Base-by-base conservation (phyloP, 2,888 invertebrate species). In the Folsomia manolachei region DNA sequence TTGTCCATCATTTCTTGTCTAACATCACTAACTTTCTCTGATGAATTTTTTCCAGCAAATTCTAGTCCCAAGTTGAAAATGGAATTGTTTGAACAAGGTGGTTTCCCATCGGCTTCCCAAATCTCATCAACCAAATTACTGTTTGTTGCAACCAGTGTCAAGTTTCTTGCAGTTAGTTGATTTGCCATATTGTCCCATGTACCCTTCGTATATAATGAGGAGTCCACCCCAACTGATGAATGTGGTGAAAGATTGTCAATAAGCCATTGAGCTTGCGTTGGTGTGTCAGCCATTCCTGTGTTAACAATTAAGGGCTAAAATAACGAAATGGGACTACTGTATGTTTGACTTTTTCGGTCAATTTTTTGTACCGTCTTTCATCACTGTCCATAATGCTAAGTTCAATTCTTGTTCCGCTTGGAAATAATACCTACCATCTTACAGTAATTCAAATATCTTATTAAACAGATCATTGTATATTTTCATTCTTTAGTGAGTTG, bases 331-430 rank as follows among this genome's bases (percentile, higher is more conserved):
- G n/a, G n/a, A n/a, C n/a, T n/a, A n/a, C n/a, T n/a, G n/a, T n/a
- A n/a, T n/a, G n/a, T n/a, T n/a, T n/a, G n/a, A n/a, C n/a, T n/a
- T n/a, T n/a, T n/a, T n/a, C n/a, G n/a, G n/a, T n/a, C n/a, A n/a
- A n/a, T n/a, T n/a, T n/a, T n/a, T n/a, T n/a, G n/a, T n/a, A n/a
- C n/a, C n/a, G 69, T 89, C 88, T 81, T 91, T 90, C 87, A 94
- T 91, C 24, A 98, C 88, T 21, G 88, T 88, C 99, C 99, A 99
- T 79, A 93, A 14, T 1, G 79, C 90, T 83, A 93, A 93, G 80
- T 93, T 91, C 63, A 98, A 85, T 82, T 94, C 89, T 27, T 90
- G 87, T 69, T 92, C 90, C 0, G 97, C 97, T 83, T 97, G 94
- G n/a, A 88, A 84, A 75, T 89, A 90, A 83, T 97, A 97, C 2